Conservation (phyloP, 2,113 vertebrate species). For the Heterotis niloticus region DNA sequence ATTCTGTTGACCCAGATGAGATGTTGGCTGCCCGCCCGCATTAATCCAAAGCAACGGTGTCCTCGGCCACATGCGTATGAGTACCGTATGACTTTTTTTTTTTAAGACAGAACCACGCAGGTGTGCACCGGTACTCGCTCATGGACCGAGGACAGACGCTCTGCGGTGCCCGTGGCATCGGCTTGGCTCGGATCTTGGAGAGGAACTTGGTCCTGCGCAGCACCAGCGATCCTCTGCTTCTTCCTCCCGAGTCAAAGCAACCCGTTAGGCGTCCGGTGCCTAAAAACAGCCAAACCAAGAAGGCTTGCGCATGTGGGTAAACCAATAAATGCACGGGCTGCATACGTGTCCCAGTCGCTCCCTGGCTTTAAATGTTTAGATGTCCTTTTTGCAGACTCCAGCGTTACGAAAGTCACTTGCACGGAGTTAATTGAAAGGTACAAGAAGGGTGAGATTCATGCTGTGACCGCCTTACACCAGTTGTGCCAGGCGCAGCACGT, state of each 20-base stretch:
- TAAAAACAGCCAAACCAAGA: no score
- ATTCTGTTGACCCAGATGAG: no score
- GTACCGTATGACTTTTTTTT: no score
- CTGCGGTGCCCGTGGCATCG: slow-evolving; percentile 31
- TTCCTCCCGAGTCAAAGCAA: accelerated
- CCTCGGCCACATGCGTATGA: no score
- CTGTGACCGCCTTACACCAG: slow-evolving; percentile 77
- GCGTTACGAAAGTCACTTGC: slow-evolving; percentile 48
- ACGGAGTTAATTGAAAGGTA: slow-evolving; percentile 68
- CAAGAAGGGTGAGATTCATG: slow-evolving; percentile 59
- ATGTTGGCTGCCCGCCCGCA: no score
- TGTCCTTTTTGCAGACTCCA: neutral
- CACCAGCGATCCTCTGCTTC: neutral
- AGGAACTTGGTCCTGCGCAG: slow-evolving; percentile 31
- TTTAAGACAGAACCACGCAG: no score
- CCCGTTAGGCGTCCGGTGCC: neutral
- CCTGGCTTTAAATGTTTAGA: neutral
- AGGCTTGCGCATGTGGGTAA: no score
- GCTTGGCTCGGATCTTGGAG: slow-evolving; percentile 42
- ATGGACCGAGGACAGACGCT: slow-evolving; percentile 30
- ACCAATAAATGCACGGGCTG: no score
- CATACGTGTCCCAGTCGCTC: neutral
- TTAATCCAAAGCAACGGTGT: no score
- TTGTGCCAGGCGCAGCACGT: slow-evolving; percentile 65
- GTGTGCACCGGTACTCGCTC: neutral